Evolutionary conservation across 1,140 invertebrate species (phyloP).

Genomic region (Zaprionus ghesquierei): DNA sequence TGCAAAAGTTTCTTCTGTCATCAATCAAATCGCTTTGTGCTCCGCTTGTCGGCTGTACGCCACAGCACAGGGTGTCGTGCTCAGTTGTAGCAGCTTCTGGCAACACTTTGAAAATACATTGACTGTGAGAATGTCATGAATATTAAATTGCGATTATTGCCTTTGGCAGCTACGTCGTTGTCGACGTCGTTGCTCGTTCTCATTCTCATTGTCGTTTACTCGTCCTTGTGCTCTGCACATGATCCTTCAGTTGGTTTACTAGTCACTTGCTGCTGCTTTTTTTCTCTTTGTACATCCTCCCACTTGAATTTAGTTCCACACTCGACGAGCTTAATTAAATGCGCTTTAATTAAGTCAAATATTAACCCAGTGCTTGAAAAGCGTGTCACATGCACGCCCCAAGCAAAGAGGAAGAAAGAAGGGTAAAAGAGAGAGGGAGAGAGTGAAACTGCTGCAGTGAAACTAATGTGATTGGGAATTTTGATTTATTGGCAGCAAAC

Average conservation of each 20-base stretch:
- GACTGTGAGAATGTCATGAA: conserved; percentile 74
- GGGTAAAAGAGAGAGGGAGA: conserved; percentile 16
- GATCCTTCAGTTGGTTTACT: neutral
- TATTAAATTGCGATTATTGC: conserved; percentile 81
- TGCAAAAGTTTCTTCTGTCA: neutral
- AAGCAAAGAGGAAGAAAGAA: neutral
- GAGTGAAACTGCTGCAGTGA: conserved; percentile 18
- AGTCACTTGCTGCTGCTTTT: conserved; percentile 3
- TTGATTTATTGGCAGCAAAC: conserved; percentile 73
- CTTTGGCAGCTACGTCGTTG: conserved; percentile 57
- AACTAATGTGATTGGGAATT: conserved; percentile 65
- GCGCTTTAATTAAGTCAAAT: conserved; percentile 68
- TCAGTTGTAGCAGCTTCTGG: conserved; percentile 51
- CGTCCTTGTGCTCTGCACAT: neutral
- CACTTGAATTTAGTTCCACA: conserved; percentile 18
- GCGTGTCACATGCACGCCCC: conserved; percentile 35
- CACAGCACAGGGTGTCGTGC: conserved; percentile 10
- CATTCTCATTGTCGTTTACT: neutral
- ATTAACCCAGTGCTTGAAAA: conserved; percentile 49
- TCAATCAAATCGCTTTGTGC: conserved; percentile 23
- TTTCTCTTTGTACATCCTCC: neutral
- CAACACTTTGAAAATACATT: conserved; percentile 72
- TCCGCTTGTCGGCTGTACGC: conserved; percentile 44
- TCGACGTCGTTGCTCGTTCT: conserved; percentile 8
- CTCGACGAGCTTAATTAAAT: conserved; percentile 60